These are phyloP conservation scores for Alligator sinensis DNA, from an alignment of 2,113 vertebrate genomes.

Conservation along the genomic window DNA sequence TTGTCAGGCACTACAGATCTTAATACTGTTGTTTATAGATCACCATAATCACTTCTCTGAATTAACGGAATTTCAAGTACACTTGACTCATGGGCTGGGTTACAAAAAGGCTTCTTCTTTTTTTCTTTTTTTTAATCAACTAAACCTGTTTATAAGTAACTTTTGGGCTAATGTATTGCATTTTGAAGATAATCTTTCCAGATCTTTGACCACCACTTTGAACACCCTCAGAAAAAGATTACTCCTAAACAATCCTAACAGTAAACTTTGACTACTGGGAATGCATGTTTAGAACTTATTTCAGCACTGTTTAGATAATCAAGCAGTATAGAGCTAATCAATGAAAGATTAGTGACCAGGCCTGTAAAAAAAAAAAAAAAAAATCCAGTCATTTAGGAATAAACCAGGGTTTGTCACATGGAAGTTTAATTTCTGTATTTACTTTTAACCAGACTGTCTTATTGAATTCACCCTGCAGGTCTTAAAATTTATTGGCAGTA, in stretches of 20 bases:
- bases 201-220: conserved; percentile 7
- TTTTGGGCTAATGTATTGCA: not conserved
- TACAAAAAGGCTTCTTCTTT: not conserved
- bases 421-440: not conserved
- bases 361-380: not conserved
- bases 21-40: conserved; percentile 15
- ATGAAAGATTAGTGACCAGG: conserved; percentile 15
- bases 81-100: not conserved
- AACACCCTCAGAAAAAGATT: not conserved
- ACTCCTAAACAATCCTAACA: not conserved
- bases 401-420: conserved; percentile 23
- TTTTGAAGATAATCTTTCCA: conserved; percentile 32
- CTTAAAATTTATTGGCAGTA: not conserved
- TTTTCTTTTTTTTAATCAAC: not conserved
- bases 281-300: conserved; percentile 13
- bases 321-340: not conserved
- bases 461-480: not conserved
- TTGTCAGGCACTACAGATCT: conserved; percentile 15
- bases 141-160: not conserved
- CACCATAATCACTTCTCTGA: conserved; percentile 25
- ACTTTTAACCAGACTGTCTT: not conserved
- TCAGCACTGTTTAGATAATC: conserved; percentile 16
- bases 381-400: not conserved
- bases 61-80: conserved; percentile 25
- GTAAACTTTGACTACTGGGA: not conserved